Conservation (phyloP, 2,797 vertebrate species). For the Gallinago nigripennis region DNA sequence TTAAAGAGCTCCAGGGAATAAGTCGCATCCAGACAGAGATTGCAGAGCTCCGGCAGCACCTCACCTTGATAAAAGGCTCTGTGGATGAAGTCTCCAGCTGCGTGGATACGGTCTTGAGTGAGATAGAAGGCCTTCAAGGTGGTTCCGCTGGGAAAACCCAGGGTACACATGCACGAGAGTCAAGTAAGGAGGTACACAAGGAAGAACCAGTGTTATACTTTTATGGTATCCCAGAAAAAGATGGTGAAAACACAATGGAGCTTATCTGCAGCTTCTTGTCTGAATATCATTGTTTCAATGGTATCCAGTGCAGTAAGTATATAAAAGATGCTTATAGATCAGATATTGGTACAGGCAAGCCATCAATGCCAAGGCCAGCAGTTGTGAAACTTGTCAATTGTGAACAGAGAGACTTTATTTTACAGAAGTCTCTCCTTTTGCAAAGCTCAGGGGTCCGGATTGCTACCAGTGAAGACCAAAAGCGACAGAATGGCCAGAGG, state of each 20-base stretch:
- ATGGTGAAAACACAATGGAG: constrained; percentile 77
- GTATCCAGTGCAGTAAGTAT: constrained; percentile 73
- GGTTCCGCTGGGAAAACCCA: constrained; percentile 53
- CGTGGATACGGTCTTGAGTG: constrained; percentile 80
- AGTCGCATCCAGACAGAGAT: constrained; percentile 82
- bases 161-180: not conserved
- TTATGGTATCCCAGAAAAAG: constrained; percentile 79
- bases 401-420: constrained; percentile 79
- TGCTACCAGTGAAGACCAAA: constrained; percentile 67
- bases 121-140: constrained; percentile 80
- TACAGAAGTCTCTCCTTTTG: constrained; percentile 77
- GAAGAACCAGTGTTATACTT: constrained; percentile 78
- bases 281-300: constrained; percentile 77
- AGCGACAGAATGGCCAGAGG: constrained; percentile 2
- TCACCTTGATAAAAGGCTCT: constrained; percentile 79
- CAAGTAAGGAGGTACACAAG: not conserved
- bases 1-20: constrained; percentile 82
- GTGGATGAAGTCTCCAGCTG: constrained; percentile 83
- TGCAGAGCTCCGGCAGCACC: constrained; percentile 79
- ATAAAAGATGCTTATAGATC: constrained; percentile 80
- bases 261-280: constrained; percentile 77
- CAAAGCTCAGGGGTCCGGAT: constrained; percentile 75
- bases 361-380: constrained; percentile 70
- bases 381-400: constrained; percentile 75
- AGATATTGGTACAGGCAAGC: constrained; percentile 15